Base-by-base conservation (phyloP, 2,888 invertebrate species). In the Pogonocherus hispidulus region DNA sequence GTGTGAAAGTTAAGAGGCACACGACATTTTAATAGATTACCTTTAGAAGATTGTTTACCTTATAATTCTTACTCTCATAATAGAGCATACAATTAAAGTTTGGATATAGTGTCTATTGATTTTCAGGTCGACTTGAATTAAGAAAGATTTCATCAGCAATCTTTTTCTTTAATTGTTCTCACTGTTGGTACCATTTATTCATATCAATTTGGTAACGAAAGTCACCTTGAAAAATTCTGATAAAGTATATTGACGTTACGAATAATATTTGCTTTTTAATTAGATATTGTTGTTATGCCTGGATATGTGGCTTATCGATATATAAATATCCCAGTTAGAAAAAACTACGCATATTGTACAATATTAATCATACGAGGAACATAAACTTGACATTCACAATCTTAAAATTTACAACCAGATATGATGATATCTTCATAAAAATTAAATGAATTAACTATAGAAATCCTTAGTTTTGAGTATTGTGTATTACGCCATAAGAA, bases 401-500 rank as follows among this genome's bases (percentile, higher is more conserved):
- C 44, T 23, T 59, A 47, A 59, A 59, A 59, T 59, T 46, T 59
- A 59, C 32, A 32, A 47, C 47, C 16, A 14, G 46, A 46, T 57
- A 27, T 16, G 59, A n/a, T 18, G 27, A 59, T 59, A 32, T 11
- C 14, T 2, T 19, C 16, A 59, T 9, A n/a, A 59, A 32, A 59
- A 59, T 19, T 59, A 59, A 47, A 35, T 59, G 56, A 56, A 56
- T 57, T 32, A 32, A 9, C 11, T 32, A 1, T 32, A 6, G 2
- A 32, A 32, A n/a, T 6, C 32, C 0, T 11, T 11, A 32, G 6
- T 8, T 32, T 32, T 32, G 32, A 11, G 32, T 8, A 32, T 11
- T 32, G 32, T 11, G 8, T 9, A 32, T 8, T 32, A 11, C 32
- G 32, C 11, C 32, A 32, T 11, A 2, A 2, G 32, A 32, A 1